These are phyloP conservation scores for Allygus modestus DNA, from an alignment of 2,888 invertebrate species.

Conservation along the genomic window DNA sequence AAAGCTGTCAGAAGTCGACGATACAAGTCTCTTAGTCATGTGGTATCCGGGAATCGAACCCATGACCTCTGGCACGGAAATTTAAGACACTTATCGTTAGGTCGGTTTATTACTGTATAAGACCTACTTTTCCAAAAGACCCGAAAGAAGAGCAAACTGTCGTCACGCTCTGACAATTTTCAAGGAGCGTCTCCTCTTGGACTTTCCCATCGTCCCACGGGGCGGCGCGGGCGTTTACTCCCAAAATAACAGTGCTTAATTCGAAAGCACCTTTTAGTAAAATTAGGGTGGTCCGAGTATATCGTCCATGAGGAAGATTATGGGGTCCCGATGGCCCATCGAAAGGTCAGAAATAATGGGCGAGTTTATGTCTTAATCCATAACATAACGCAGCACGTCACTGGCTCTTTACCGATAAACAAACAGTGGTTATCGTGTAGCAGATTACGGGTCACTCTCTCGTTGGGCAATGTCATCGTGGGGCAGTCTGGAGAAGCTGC, in stretches of 20 bases:
- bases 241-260: constrained; percentile 56
- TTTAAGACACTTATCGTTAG: too few relatives aligned
- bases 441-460: constrained; percentile 4
- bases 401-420: not conserved
- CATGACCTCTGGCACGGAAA: too few relatives aligned
- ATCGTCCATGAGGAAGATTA: not conserved
- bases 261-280: constrained; percentile 59
- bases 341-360: constrained; percentile 51
- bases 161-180: not conserved
- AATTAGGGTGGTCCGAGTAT: constrained; percentile 51
- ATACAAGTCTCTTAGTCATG: too few relatives aligned
- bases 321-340: constrained; percentile 19
- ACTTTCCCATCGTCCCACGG: constrained; percentile 33
- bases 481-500: too few relatives aligned
- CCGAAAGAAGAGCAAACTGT: not conserved
- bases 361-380: constrained; percentile 56
- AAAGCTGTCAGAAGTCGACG: too few relatives aligned
- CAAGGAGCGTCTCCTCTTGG: constrained; percentile 10
- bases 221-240: not conserved
- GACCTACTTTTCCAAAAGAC: not conserved
- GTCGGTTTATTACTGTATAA: too few relatives aligned
- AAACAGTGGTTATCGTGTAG: constrained; percentile 14
- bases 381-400: constrained; percentile 1
- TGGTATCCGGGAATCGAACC: too few relatives aligned
- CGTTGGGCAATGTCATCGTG: not conserved